Base-by-base conservation (phyloP, 2,113 vertebrate species). In the Gadus chalcogrammus region DNA sequence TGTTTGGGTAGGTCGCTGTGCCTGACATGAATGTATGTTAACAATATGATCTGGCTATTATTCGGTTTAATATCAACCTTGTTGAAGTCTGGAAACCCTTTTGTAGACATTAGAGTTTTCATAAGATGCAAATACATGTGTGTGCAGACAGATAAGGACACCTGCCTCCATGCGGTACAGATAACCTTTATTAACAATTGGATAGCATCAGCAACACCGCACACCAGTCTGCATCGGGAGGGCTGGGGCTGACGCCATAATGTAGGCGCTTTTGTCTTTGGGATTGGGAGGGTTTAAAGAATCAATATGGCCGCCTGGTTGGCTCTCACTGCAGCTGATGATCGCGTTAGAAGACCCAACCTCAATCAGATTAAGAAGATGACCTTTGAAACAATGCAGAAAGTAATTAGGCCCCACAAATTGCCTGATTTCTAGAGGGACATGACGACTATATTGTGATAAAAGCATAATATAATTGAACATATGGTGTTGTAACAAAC, bases 371-470 rank as follows among this genome's bases (percentile, higher is more conserved):
- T 62, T 67, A 35, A 53, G 64, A 42, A 38, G 67, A 62, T 72
- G 64, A 81, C 68, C 71, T 74, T 56, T 64, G 74, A 65, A 67
- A 59, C 42, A 65, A 73, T 71, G 56, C 61, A 56, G 71, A 74
- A 77, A 73, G 71, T 66, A 74, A 81, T 80, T 71, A 80, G 68
- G 53, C 38, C 35, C 35, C 64, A 61, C 52, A 70, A 67, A 76
- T 68, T 68, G 55, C 11, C 63, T 68, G 71, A 77, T 71, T 68
- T 69, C 71, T 73, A 61, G 8, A 74, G 15, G 28, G 71, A 60
- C 18, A 4, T 52, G 15, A 18, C 12, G 38, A 70, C 18, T 70
- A 22, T 64, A 31, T 27, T 15, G 20, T 20, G 35, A 61, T 4
- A 22, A 48, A 48, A 9, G 17, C 3, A 15, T 48, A 11, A 48